These are phyloP conservation scores for Pteropus rufus DNA, from an alignment of 2,797 vertebrate genomes.

Conservation along the genomic window DNA sequence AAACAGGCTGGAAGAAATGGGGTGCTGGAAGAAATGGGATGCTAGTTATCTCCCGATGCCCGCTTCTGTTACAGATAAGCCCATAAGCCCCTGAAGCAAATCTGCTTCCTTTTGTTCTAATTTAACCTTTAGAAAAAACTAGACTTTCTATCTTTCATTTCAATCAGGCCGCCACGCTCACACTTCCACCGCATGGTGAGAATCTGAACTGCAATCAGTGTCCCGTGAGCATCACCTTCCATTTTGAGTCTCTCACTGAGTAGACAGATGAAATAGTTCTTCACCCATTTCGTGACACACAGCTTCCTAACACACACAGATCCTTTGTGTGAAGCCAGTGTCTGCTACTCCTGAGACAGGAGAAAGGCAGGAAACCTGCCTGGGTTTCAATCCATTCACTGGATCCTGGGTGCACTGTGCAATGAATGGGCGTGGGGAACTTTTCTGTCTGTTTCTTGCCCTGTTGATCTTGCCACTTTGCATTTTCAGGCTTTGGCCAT, in stretches of 20 bases:
- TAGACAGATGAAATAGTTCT: background rate
- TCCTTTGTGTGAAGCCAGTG: background rate
- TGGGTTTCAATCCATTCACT: background rate
- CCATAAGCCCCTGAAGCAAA: background rate
- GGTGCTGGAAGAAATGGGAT: background rate
- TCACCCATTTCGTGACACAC: background rate
- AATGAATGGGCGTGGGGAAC: background rate
- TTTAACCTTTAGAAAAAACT: background rate
- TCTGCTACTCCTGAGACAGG: background rate
- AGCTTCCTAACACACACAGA: background rate
- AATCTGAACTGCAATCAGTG: background rate
- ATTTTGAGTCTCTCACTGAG: background rate
- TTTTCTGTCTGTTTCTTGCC: background rate
- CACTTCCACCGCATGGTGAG: fast-evolving
- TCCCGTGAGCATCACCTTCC: background rate
- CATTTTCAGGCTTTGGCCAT: background rate
- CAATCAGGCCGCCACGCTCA: too few species aligned
- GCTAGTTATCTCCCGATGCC: background rate
- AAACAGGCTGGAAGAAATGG: background rate
- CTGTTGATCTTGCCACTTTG: background rate
- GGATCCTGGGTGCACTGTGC: fast-evolving
- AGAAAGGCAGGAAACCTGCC: background rate
- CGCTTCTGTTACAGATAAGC: too few species aligned
- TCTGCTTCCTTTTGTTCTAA: too few species aligned
- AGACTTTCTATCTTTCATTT: background rate